Percentiles rank a stretch among this genome's conserved stretches.
Conservation (phyloP, 2,113 vertebrate genomes). For the Hylia prasina region DNA sequence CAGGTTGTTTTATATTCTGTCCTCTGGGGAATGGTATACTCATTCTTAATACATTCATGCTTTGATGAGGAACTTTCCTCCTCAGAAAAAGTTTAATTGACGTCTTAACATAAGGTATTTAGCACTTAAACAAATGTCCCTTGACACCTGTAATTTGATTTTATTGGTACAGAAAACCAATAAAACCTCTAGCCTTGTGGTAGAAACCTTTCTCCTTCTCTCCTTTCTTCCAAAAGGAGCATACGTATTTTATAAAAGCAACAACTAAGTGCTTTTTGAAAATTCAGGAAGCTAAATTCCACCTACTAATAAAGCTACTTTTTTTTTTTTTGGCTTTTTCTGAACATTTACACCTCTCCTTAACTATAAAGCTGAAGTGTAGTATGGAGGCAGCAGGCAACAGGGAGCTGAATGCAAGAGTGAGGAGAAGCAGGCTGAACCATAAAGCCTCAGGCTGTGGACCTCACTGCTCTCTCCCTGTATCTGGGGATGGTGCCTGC, state of each 20-base stretch:
- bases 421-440: background rate
- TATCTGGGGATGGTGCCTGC: background rate
- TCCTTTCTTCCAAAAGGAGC: background rate
- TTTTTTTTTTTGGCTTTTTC: background rate
- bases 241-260: background rate
- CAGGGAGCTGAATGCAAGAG: background rate
- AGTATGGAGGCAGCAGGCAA: background rate
- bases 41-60: conserved; percentile 4
- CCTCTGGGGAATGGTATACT: conserved; percentile 16
- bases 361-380: background rate
- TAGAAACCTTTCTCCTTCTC: background rate
- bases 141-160: background rate
- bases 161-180: conserved; percentile 3
- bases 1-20: conserved; percentile 47
- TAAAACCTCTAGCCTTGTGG: background rate
- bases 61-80: conserved; percentile 35
- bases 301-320: background rate
- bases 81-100: conserved; percentile 53
- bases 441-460: background rate
- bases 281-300: background rate
- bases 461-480: background rate
- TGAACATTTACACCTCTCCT: background rate
- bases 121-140: conserved; percentile 4
- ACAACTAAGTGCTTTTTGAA: background rate
- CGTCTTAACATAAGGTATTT: conserved; percentile 41